Percentiles rank a stretch among this genome's conserved stretches.
Evolutionary conservation across 2,888 invertebrate species (phyloP).

Genomic region (Lampropteryx suffumata): DNA sequence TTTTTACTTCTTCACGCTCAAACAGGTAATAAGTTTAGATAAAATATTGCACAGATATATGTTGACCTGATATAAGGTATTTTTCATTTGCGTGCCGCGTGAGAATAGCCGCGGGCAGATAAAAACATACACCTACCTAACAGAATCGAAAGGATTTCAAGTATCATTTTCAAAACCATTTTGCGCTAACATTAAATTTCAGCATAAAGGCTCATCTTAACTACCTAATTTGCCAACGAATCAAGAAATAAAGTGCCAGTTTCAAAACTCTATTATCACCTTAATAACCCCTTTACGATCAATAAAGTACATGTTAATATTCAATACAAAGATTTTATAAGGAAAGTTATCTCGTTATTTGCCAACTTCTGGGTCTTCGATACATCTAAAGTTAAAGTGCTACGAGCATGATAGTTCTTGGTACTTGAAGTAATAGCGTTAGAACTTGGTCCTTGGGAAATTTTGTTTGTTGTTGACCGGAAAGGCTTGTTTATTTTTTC

Average conservation of each 20-base stretch:
- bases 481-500: too few species aligned
- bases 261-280: constrained; percentile 55
- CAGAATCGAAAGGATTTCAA: too few species aligned
- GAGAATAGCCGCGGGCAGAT: too few species aligned
- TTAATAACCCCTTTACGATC: constrained; percentile 60
- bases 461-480: constrained; percentile 10
- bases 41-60: too few species aligned
- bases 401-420: constrained; percentile 35
- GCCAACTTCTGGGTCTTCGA: constrained; percentile 46
- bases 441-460: constrained; percentile 20
- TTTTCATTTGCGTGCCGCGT: too few species aligned
- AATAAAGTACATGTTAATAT: constrained; percentile 72
- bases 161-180: neutral
- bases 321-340: constrained; percentile 73
- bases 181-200: neutral
- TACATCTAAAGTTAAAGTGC: constrained; percentile 40
- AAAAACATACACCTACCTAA: too few species aligned
- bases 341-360: constrained; percentile 70
- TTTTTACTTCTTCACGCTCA: too few species aligned
- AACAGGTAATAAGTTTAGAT: too few species aligned
- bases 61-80: too few species aligned
- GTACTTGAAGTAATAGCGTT: constrained; percentile 27
- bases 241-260: constrained; percentile 38
- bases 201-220: constrained; percentile 4
- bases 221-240: constrained; percentile 43